Conservation (phyloP, 2,113 vertebrate genomes). For the Neopipo cinnamomea region DNA sequence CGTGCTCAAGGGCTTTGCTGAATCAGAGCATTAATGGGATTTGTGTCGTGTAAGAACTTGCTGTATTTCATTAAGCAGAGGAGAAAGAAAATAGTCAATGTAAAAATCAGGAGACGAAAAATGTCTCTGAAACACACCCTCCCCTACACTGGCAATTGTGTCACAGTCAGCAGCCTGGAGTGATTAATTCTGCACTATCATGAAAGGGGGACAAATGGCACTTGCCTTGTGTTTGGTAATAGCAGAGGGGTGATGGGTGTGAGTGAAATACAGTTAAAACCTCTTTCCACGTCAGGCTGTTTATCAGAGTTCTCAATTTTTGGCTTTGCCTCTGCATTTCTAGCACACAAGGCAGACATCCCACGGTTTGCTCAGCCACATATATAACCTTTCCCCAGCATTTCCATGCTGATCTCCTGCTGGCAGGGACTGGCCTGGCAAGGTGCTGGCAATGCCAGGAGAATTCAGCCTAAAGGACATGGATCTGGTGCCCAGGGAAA, state of each 20-base stretch:
- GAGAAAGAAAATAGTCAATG: neutral
- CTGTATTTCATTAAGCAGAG: neutral
- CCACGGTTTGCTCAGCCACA: neutral
- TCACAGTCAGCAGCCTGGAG: neutral
- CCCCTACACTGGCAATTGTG: neutral
- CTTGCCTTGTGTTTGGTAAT: neutral
- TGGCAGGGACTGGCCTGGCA: neutral
- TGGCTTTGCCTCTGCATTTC: neutral
- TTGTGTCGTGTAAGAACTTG: neutral
- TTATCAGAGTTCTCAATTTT: fast-evolving
- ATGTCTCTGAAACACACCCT: neutral
- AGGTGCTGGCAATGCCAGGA: neutral
- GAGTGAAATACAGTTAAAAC: neutral
- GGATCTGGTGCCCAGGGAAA: neutral
- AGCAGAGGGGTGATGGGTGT: neutral
- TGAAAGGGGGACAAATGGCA: neutral
- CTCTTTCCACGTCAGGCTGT: neutral
- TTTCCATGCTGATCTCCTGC: neutral
- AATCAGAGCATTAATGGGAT: neutral
- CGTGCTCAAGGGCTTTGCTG: neutral
- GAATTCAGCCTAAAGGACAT: neutral
- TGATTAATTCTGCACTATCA: neutral
- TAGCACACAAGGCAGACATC: neutral
- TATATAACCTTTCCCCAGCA: neutral
- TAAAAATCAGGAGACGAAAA: neutral